A percentile compares a stretch with the other conserved stretches of the same genome.
phyloP scores from a whole-genome alignment of 1,140 invertebrate genomes.

The Homalodisca vitripennis region DNA sequence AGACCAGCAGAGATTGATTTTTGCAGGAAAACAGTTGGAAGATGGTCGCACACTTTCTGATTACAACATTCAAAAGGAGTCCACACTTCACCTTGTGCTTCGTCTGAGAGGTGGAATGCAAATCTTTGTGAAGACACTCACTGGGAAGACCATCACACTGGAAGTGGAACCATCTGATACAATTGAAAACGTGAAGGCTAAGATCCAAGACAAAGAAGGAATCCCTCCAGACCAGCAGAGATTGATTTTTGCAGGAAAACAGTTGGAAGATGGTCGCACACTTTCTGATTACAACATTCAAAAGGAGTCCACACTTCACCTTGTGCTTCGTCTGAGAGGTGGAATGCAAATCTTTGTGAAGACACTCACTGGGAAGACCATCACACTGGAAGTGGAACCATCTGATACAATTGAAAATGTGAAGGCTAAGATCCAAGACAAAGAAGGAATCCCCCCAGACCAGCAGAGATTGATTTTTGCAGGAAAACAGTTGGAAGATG shows the following conservation, averaged over 20 bases:
- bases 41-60: conserved; percentile 71
- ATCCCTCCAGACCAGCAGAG: conserved; percentile 64
- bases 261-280: conserved; percentile 79
- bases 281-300: conserved; percentile 73
- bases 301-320: conserved; percentile 66
- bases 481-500: conserved; percentile 69
- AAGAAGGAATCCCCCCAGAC: conserved; percentile 63
- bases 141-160: conserved; percentile 84
- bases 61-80: conserved; percentile 78
- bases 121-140: conserved; percentile 84
- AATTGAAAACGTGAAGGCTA: conserved; percentile 76
- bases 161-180: conserved; percentile 74
- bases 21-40: conserved; percentile 78
- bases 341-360: conserved; percentile 78
- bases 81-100: conserved; percentile 73
- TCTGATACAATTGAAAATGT: conserved; percentile 79
- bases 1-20: conserved; percentile 68
- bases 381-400: conserved; percentile 69
- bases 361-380: conserved; percentile 72
- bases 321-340: conserved; percentile 75
- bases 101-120: conserved; percentile 69
- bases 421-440: conserved; percentile 64
- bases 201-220: conserved; percentile 73
- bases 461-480: conserved; percentile 64
- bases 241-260: conserved; percentile 67